These are phyloP conservation scores for Pimpla rufipes DNA, from an alignment of 2,888 invertebrate genomes.

Conservation along the genomic window DNA sequence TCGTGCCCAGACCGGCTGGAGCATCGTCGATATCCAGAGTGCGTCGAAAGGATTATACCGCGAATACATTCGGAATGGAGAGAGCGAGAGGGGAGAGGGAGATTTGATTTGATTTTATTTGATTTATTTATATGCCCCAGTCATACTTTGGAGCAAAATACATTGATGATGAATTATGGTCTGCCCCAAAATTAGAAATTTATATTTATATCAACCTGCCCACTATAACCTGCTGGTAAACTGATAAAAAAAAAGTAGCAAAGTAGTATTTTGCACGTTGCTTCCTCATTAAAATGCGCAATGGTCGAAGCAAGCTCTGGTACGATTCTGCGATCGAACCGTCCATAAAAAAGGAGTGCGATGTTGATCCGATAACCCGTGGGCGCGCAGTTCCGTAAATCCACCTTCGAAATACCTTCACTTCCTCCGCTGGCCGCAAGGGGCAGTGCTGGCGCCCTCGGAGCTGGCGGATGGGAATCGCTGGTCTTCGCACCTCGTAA, in stretches of 20 bases:
- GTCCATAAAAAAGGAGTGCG: constrained; percentile 59
- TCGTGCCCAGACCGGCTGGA: constrained; percentile 15
- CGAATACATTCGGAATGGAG: constrained; percentile 55
- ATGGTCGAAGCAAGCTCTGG: constrained; percentile 33
- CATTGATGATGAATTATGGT: too few species aligned
- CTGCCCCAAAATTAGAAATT: too few species aligned
- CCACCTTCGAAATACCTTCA: constrained; percentile 47
- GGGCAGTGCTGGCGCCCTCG: neutral
- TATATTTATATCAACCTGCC: too few species aligned
- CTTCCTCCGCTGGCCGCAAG: constrained; percentile 4
- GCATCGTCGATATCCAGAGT: constrained; percentile 62
- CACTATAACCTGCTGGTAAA: too few species aligned
- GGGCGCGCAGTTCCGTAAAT: constrained; percentile 58
- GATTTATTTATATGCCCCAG: too few species aligned
- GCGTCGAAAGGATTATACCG: constrained; percentile 54
- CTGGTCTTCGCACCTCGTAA: constrained; percentile 54
- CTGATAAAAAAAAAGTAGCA: too few species aligned
- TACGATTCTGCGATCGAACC: constrained; percentile 44
- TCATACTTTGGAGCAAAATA: too few species aligned
- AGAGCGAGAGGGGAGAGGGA: constrained; percentile 41
- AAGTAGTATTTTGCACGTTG: too few species aligned
- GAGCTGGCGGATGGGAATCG: neutral
- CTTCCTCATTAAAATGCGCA: constrained; percentile 64
- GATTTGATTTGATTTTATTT: too few species aligned
- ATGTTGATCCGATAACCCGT: constrained; percentile 69